Base-by-base conservation (phyloP, 1,140 invertebrate genomes). In the Ostrea edulis region DNA sequence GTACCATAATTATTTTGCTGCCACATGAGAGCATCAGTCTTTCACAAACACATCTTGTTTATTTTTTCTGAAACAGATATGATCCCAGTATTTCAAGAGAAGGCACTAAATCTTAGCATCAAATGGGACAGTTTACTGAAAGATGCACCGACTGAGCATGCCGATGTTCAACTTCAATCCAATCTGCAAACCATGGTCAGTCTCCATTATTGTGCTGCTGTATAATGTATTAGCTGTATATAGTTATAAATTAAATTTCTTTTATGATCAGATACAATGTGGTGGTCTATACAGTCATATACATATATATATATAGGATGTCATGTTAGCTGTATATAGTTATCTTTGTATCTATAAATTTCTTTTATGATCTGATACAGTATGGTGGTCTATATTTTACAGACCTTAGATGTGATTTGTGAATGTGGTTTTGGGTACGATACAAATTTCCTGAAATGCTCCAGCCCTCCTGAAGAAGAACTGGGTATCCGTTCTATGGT, bases 361-460 rank as follows among this genome's bases (percentile, higher is more conserved):
- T 44, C 35, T 44, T 44, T 44, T 44, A 44, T 44, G 35, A 44
- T 44, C n/a, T n/a, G n/a, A n/a, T n/a, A n/a, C n/a, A n/a, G n/a
- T n/a, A n/a, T n/a, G n/a, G n/a, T n/a, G n/a, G n/a, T n/a, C 35
- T 44, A 44, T 86, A n/a, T 87, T n/a, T 88, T 89, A n/a, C 81
- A 92, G 91, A 91, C 90, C 0, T 85, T 91, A 81, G 92, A 92
- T 81, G 87, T 89, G 0, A 91, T 92, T 9, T 92, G 92, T 88
- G 81, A 90, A 85, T 91, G 89, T 91, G 92, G 90, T 14, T 92
- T 91, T 89, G 90, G 87, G 14, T 92, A 91, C 84, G 81, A 91
- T 2, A 65, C 91, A 71, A 29, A 89, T 12, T 77, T 88, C n/a
- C 22, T 91, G 22, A 81, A 89, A 71, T 87, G 89, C 55, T 89